A percentile compares a stretch with the other conserved stretches of the same genome.
Evolutionary conservation across 2,888 invertebrate species (phyloP).

Genomic region (Scaptomyza parva): DNA sequence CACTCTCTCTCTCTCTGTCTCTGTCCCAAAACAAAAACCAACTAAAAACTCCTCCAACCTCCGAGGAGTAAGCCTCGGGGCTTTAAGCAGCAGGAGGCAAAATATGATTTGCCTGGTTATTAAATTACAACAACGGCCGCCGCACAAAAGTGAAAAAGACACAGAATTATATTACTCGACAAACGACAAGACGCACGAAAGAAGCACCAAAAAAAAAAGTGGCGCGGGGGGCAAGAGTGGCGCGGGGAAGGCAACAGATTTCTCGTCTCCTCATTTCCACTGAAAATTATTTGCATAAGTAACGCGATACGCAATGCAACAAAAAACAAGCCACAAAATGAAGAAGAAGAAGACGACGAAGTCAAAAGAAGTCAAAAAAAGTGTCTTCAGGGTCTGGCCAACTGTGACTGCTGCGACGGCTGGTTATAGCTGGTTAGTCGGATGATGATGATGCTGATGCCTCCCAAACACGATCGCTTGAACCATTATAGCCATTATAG

Average conservation of each 20-base stretch:
- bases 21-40: conserved; percentile 1
- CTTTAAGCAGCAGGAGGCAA: conserved; percentile 77
- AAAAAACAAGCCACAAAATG: neutral
- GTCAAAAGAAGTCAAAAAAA: conserved; percentile 21
- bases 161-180: conserved; percentile 74
- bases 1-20: no score
- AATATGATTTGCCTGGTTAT: conserved; percentile 77
- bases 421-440: neutral
- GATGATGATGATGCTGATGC: conserved; percentile 50
- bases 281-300: conserved; percentile 81
- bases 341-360: conserved; percentile 21
- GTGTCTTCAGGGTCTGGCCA: conserved; percentile 30
- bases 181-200: conserved; percentile 14
- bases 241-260: conserved; percentile 49
- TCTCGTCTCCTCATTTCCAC: conserved; percentile 73
- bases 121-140: conserved; percentile 74
- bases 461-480: conserved; percentile 72
- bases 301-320: conserved; percentile 75
- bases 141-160: conserved; percentile 76
- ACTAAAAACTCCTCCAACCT: conserved; percentile 16
- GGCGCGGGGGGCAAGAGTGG: neutral
- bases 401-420: conserved; percentile 5
- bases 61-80: conserved; percentile 51
- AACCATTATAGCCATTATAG: conserved; percentile 65
- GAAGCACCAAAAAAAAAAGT: no score